Evolutionary conservation across 2,113 vertebrate species (phyloP).

Genomic region (Centrocercus urophasianus): DNA sequence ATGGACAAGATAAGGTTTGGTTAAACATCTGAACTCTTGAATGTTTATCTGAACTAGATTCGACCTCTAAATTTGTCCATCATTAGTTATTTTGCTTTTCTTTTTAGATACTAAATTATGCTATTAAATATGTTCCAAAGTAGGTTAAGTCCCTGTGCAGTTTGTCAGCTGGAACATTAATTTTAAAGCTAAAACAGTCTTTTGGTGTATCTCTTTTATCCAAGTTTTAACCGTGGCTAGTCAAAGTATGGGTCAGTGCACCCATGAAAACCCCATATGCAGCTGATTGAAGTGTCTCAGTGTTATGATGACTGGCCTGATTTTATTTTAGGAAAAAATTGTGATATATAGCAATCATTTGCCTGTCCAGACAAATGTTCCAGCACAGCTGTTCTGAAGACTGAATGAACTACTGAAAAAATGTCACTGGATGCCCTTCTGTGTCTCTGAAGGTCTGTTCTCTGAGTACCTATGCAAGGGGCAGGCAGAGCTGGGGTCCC

Average conservation of each 20-base stretch:
- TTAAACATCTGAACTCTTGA: constrained; percentile 71
- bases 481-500: not conserved
- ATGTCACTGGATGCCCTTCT: not conserved
- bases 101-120: constrained; percentile 59
- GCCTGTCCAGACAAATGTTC: not conserved
- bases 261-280: constrained; percentile 9
- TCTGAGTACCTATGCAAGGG: rapidly evolving
- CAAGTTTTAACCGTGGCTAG: constrained; percentile 7
- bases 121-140: constrained; percentile 64
- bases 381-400: not conserved
- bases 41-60: constrained; percentile 69
- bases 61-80: constrained; percentile 59
- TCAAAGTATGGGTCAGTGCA: not conserved
- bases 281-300: not conserved
- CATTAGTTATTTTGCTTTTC: constrained; percentile 69
- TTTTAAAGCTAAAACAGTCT: constrained; percentile 43
- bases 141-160: constrained; percentile 59
- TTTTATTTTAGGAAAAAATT: constrained; percentile 19
- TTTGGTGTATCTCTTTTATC: not conserved
- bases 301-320: not conserved
- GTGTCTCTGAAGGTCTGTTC: not conserved
- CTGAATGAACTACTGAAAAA: not conserved
- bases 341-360: not conserved
- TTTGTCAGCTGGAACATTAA: constrained; percentile 66
- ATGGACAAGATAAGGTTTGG: constrained; percentile 72